Conservation (phyloP, 2,888 invertebrate species). For the Osmoderma eremita region DNA sequence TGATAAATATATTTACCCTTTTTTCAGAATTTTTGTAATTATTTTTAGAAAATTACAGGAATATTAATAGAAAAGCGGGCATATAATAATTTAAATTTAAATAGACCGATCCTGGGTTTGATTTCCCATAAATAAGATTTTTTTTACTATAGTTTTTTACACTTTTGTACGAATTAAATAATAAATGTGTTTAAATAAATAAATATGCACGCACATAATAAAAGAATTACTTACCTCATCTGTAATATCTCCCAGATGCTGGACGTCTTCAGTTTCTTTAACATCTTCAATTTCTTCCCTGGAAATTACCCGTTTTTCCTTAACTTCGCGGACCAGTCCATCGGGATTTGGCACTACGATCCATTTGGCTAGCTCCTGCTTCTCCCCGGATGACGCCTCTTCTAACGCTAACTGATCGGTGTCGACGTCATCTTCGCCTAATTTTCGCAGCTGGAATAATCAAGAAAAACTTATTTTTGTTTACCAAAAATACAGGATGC, state of each 20-base stretch:
- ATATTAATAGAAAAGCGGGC: too few relatives aligned
- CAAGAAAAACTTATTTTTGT: not conserved
- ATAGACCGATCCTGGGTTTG: too few relatives aligned
- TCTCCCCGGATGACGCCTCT: constrained; percentile 46
- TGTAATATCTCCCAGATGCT: constrained; percentile 84
- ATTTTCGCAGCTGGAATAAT: constrained; percentile 57
- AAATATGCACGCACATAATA: too few relatives aligned
- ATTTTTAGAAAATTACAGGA: too few relatives aligned
- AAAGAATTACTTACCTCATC: constrained; percentile 75
- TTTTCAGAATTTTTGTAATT: too few relatives aligned
- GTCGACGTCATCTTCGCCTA: constrained; percentile 59
- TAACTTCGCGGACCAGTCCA: constrained; percentile 83
- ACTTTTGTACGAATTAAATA: too few relatives aligned
- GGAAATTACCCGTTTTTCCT: constrained; percentile 81
- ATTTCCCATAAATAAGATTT: too few relatives aligned
- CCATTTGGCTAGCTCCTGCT: constrained; percentile 58
- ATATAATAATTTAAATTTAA: too few relatives aligned
- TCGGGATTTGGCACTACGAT: constrained; percentile 74
- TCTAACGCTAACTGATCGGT: constrained; percentile 51
- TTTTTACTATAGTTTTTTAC: too few relatives aligned
- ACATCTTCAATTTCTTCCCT: constrained; percentile 85
- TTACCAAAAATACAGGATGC: too few relatives aligned
- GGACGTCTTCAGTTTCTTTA: constrained; percentile 85
- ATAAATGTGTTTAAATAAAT: too few relatives aligned
- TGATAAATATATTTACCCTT: too few relatives aligned